These are phyloP conservation scores for Liolophura sinensis DNA, from an alignment of 1,140 invertebrate species.

Conservation along the genomic window DNA sequence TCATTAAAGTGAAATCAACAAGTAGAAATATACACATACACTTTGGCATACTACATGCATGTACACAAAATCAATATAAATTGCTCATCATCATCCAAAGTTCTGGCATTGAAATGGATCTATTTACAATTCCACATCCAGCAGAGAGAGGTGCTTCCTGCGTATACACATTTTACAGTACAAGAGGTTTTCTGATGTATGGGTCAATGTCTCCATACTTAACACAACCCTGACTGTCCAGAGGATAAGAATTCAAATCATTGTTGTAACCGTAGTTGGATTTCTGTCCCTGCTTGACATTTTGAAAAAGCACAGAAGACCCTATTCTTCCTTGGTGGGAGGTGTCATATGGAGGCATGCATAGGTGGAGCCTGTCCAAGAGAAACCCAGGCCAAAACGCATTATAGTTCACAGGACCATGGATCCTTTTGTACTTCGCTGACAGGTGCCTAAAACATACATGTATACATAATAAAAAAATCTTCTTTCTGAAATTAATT, in stretches of 20 bases:
- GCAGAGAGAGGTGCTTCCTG: too few species aligned
- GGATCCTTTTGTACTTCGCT: conserved; percentile 6
- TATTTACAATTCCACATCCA: too few species aligned
- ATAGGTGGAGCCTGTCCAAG: conserved; percentile 48
- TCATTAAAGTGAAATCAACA: too few species aligned
- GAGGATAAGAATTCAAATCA: conserved; percentile 11
- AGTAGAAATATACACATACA: too few species aligned
- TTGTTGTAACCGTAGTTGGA: conserved; percentile 34
- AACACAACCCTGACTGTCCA: too few species aligned
- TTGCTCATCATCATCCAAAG: too few species aligned
- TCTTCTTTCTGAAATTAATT: neutral
- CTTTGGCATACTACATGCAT: too few species aligned
- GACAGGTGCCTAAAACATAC: conserved; percentile 10
- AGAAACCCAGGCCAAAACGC: conserved; percentile 54
- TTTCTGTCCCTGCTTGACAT: conserved; percentile 9
- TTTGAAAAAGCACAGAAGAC: conserved; percentile 13
- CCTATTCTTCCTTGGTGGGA: conserved; percentile 6
- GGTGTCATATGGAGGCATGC: conserved; percentile 38
- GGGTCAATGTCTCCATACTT: too few species aligned
- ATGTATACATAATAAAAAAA: conserved; percentile 2
- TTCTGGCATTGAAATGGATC: too few species aligned
- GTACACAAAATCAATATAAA: too few species aligned
- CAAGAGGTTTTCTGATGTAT: too few species aligned
- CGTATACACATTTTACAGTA: too few species aligned
- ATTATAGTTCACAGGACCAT: conserved; percentile 18